phyloP scores from a whole-genome alignment of 2,113 vertebrate genomes.

The Lota lota region DNA sequence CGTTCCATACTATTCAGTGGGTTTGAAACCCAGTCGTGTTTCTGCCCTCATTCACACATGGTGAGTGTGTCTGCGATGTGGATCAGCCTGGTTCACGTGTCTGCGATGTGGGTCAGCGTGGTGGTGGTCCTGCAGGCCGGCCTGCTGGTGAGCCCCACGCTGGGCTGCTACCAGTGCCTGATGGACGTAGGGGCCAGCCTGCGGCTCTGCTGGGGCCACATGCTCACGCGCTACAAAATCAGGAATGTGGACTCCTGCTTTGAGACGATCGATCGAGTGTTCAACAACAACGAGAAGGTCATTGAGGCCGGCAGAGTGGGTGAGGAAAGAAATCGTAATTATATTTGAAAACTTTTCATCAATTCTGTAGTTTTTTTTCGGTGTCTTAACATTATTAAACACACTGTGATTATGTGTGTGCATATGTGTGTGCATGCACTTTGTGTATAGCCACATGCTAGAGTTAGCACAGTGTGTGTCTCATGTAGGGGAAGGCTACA shows the following conservation, averaged over 20 bases:
- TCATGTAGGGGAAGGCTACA: conserved; percentile 55
- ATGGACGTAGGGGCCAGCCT: conserved; percentile 19
- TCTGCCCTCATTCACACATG: too few species aligned
- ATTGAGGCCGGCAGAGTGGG: conserved; percentile 69
- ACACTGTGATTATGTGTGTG: background rate
- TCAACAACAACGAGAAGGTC: conserved; percentile 52
- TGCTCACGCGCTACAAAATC: conserved; percentile 30
- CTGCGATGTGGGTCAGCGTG: conserved; percentile 26
- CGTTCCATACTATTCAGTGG: too few species aligned
- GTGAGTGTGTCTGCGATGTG: conserved; percentile 18
- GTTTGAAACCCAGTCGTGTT: background rate
- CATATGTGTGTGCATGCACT: background rate
- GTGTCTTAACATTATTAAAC: background rate
- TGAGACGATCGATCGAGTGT: conserved; percentile 46
- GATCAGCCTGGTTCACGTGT: background rate
- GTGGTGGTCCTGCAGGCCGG: conserved; percentile 33
- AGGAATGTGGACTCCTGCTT: conserved; percentile 62
- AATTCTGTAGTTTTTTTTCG: background rate
- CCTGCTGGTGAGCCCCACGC: conserved; percentile 28
- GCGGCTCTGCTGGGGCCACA: conserved; percentile 57
- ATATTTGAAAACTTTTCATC: background rate
- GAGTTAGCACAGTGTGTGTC: background rate
- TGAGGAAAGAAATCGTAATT: conserved; percentile 23
- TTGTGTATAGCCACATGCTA: background rate
- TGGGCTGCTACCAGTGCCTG: conserved; percentile 65